Base-by-base conservation (phyloP, 2,888 invertebrate genomes). In the Metellina segmentata region DNA sequence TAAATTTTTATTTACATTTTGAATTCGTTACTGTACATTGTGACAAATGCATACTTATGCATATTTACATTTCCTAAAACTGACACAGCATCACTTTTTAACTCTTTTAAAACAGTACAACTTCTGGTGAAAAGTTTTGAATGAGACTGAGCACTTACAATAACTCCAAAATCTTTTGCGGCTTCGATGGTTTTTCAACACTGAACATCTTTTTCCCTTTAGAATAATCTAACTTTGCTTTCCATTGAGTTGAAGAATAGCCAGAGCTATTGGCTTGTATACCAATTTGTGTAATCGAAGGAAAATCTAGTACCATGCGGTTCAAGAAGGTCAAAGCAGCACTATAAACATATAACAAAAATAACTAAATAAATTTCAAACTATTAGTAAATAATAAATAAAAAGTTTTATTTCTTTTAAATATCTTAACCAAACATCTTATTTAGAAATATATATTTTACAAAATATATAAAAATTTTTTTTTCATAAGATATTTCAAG, bases 231-330 rank as follows among this genome's bases (percentile, higher is more conserved):
- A 89, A n/a, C 2, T 85, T 77, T 6, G 61, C 88, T 48, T 61
- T 85, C 19, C 51, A 85, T 19, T 86, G 77, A 19, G 89, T 89
- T 19, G 90, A 85, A 49, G 89, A 72, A 20, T 89, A 91, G 2
- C 69, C 91, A n/a, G 93, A 91, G 34, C 91, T 93, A 19, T 93
- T 93, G 8, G 92, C 88, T 89, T 92, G 93, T 20, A 93, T 87
- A 72, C 93, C 93, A 9, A 93, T 90, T 34, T 93, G 86, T 6
- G 93, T 93, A 0, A 93, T 34, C 0, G 89, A 87, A 13, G 93
- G 93, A n/a, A 93, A 92, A 48, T 93, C 93, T n/a, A 93, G 34
- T 19, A 93, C 92, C 93, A 93, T 93, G 5, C 89, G 91, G 75
- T 93, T 91, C 48, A 91, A 16, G 48, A 93, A 91, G 1, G 93